These are phyloP conservation scores for Augiades crinisus DNA, from an alignment of 2,888 invertebrate species.

Conservation along the genomic window DNA sequence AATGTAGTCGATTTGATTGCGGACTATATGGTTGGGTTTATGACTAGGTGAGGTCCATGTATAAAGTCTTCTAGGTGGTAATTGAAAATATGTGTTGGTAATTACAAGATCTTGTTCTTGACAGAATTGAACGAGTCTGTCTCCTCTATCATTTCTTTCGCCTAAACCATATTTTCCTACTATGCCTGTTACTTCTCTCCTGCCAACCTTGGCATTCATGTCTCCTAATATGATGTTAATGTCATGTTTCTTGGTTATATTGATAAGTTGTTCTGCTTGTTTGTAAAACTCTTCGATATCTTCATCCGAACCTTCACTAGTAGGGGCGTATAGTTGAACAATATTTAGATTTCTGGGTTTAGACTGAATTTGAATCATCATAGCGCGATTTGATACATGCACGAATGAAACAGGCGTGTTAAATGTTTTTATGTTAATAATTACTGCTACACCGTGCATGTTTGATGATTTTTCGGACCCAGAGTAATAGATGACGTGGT, in stretches of 20 bases:
- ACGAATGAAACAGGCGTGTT: background rate
- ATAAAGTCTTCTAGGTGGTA: constrained; percentile 1
- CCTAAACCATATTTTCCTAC: background rate
- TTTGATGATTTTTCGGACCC: background rate
- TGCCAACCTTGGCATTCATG: background rate
- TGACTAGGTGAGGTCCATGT: constrained; percentile 27
- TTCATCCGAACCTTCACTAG: background rate
- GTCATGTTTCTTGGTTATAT: constrained; percentile 1
- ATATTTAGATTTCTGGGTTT: background rate
- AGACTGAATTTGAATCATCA: background rate
- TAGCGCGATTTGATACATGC: background rate
- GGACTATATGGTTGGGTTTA: constrained; percentile 16
- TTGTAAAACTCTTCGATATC: background rate
- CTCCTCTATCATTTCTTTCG: background rate
- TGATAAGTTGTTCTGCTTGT: constrained; percentile 1
- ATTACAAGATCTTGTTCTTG: background rate
- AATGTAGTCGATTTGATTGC: constrained; percentile 30
- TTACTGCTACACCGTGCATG: background rate
- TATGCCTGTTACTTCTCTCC: background rate
- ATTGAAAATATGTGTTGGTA: background rate
- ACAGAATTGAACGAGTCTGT: background rate
- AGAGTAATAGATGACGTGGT: background rate
- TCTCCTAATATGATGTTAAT: constrained; percentile 3
- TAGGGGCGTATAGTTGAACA: constrained; percentile 1
- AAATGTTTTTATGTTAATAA: background rate